Conservation (phyloP, 2,888 invertebrate genomes). For the Camptogramma bilineatum region DNA sequence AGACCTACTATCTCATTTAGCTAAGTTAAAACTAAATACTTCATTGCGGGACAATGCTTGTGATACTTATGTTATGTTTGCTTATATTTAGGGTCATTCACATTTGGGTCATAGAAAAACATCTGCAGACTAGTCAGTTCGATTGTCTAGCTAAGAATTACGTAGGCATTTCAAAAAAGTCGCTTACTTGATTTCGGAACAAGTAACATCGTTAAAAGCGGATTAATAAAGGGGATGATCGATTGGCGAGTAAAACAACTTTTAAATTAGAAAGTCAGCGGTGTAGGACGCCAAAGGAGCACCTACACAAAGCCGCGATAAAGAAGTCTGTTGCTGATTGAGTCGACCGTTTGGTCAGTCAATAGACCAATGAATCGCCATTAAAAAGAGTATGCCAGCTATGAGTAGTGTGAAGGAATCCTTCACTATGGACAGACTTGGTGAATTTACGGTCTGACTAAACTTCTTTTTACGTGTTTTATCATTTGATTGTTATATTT, state of each 20-base stretch:
- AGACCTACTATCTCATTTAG: slow-evolving; percentile 40
- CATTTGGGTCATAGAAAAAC: background rate
- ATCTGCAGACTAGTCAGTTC: background rate
- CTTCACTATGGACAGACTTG: background rate
- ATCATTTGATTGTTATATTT: slow-evolving; percentile 23
- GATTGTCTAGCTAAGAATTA: background rate
- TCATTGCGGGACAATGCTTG: slow-evolving; percentile 42
- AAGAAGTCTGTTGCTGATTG: no score
- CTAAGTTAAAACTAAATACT: slow-evolving; percentile 39
- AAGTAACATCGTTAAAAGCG: no score
- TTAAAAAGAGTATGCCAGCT: background rate
- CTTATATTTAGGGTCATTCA: slow-evolving; percentile 17
- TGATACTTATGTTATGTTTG: slow-evolving; percentile 39
- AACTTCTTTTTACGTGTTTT: slow-evolving; percentile 20
- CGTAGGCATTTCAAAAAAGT: background rate
- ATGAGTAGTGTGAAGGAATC: slow-evolving; percentile 1
- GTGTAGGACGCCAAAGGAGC: no score
- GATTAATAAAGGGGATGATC: background rate
- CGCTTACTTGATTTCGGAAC: background rate
- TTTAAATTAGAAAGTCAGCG: no score
- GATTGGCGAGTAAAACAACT: no score
- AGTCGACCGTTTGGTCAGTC: no score
- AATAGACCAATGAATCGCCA: no score
- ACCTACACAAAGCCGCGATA: no score
- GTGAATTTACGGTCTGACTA: slow-evolving; percentile 7